These are phyloP conservation scores for Gallinago jamesoni DNA, from an alignment of 2,113 vertebrate species.

Conservation along the genomic window DNA sequence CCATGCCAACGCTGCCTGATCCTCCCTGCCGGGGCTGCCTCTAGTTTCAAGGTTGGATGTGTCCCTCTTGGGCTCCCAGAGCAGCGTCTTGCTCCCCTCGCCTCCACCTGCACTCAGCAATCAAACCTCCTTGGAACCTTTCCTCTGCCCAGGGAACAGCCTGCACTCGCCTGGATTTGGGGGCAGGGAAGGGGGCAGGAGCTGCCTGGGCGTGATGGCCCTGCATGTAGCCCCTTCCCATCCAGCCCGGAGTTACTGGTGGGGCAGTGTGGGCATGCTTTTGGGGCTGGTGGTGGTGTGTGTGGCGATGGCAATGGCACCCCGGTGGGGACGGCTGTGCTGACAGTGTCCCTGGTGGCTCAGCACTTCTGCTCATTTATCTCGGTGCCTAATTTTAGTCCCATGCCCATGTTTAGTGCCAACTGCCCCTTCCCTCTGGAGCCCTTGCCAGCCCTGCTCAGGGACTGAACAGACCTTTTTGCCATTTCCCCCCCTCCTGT, in stretches of 20 bases:
- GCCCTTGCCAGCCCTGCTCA: not conserved
- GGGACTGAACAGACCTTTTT: not conserved
- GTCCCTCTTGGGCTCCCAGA: not conserved
- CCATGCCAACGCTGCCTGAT: not conserved
- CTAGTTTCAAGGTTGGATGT: conserved; percentile 52
- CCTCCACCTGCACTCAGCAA: conserved; percentile 64
- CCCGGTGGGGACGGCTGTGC: not conserved
- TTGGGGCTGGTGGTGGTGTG: too few species aligned
- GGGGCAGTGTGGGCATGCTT: not conserved
- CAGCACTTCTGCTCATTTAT: not conserved
- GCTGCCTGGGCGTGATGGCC: not conserved
- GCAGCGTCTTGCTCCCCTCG: not conserved
- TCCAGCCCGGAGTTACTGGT: not conserved
- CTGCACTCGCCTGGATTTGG: not conserved
- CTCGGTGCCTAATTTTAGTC: conserved; percentile 21
- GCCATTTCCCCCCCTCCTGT: not conserved
- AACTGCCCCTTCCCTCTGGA: not conserved
- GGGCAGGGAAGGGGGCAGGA: not conserved
- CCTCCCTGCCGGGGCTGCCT: not conserved
- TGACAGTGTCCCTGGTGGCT: not conserved
- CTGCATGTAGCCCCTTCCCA: accelerated
- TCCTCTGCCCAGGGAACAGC: not conserved
- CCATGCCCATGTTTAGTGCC: not conserved
- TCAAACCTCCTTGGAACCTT: conserved; percentile 11
- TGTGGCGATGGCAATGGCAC: accelerated